Conservation (phyloP, 2,113 vertebrate genomes). For the Hemichromis elongatus region DNA sequence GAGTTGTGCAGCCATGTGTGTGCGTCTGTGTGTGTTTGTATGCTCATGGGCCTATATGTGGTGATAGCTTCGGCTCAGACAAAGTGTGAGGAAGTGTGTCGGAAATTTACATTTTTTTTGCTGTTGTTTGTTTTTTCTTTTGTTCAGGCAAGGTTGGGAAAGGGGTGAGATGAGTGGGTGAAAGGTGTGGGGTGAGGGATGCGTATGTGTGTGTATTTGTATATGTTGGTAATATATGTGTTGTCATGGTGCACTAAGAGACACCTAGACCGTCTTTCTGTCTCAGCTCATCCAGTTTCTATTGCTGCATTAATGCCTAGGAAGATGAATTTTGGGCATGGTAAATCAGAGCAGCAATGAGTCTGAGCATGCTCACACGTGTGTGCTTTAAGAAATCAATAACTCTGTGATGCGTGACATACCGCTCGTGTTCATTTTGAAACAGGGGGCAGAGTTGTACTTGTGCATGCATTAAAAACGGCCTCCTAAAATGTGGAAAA, state of each 20-base stretch:
- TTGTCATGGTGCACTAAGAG: neutral
- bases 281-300: neutral
- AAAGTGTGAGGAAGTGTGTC: neutral
- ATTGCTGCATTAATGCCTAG: neutral
- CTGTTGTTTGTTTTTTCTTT: neutral
- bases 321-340: neutral
- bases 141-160: neutral
- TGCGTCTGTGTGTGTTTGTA: neutral
- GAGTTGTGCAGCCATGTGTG: slow-evolving; percentile 7
- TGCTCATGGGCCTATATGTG: neutral
- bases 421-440: slow-evolving; percentile 22
- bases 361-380: neutral
- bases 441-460: neutral
- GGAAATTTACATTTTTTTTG: neutral
- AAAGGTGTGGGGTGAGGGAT: neutral
- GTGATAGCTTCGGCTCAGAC: neutral
- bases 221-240: neutral
- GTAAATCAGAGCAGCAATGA: slow-evolving; percentile 9
- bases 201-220: neutral
- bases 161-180: neutral
- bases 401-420: neutral
- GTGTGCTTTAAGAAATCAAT: slow-evolving; percentile 28
- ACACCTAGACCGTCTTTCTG: neutral
- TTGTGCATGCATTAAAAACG: neutral
- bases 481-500: neutral